These are phyloP conservation scores for Melinopterus prodromus DNA, from an alignment of 2,888 invertebrate species.

Conservation along the genomic window DNA sequence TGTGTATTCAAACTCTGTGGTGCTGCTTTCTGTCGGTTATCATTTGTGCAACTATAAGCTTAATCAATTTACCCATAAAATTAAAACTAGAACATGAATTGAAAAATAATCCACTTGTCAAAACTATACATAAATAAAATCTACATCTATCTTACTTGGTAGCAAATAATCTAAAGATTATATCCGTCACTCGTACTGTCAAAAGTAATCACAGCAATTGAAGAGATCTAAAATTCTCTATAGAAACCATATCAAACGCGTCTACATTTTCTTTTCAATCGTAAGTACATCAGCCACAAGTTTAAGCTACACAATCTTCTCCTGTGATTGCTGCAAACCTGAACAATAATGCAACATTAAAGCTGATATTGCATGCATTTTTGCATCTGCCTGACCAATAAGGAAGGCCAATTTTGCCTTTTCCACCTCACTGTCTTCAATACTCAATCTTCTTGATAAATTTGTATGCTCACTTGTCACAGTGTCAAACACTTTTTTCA, in stretches of 20 bases:
- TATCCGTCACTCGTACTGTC: no score
- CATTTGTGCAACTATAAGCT: constrained; percentile 7
- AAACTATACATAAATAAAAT: neutral
- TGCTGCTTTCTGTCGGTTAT: neutral
- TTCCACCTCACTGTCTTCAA: constrained; percentile 58
- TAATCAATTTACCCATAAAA: neutral
- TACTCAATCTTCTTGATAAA: constrained; percentile 61
- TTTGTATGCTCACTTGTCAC: constrained; percentile 70
- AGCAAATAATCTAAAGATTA: neutral
- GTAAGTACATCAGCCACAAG: neutral
- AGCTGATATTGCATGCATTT: constrained; percentile 90
- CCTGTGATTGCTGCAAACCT: constrained; percentile 81
- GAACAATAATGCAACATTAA: constrained; percentile 95
- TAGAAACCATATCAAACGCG: neutral
- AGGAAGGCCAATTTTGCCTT: constrained; percentile 61
- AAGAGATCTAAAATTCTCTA: neutral
- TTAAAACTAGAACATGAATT: neutral
- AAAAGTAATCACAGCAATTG: constrained; percentile 6
- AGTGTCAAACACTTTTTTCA: constrained; percentile 78
- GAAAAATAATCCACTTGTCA: neutral
- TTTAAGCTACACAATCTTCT: constrained; percentile 54
- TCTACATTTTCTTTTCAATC: neutral
- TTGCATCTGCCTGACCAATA: constrained; percentile 77
- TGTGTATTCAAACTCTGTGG: constrained; percentile 14
- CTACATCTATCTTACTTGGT: neutral